Percentiles rank a stretch among this genome's conserved stretches.
phyloP scores from a whole-genome alignment of 2,888 invertebrate species.

The Rhabditoides inermis region DNA sequence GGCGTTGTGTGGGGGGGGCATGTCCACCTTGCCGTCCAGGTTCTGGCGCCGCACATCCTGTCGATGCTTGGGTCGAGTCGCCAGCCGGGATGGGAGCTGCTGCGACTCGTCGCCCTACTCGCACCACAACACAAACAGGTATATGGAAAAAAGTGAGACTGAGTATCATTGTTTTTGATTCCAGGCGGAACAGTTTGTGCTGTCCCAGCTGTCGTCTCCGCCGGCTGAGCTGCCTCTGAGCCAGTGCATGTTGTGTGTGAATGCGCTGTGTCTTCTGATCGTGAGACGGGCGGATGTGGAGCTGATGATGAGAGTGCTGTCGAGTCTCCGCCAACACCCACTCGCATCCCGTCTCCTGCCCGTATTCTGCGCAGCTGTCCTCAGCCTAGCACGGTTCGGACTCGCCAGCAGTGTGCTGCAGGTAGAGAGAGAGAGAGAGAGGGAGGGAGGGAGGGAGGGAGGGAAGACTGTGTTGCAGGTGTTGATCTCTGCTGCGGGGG shows the following conservation, averaged over 20 bases:
- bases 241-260: constrained; percentile 33
- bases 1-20: too few species aligned
- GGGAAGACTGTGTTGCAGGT: too few species aligned
- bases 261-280: constrained; percentile 38
- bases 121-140: constrained; percentile 2
- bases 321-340: constrained; percentile 16
- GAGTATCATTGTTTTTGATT: background rate
- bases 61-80: constrained; percentile 5
- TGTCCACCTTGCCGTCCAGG: too few species aligned
- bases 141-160: background rate
- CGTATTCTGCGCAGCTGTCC: constrained; percentile 31
- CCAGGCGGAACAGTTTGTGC: background rate
- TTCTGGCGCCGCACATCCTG: constrained; percentile 9
- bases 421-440: background rate
- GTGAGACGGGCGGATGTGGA: constrained; percentile 41
- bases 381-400: constrained; percentile 19
- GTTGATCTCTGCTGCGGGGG: too few species aligned
- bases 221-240: constrained; percentile 8
- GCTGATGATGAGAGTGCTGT: constrained; percentile 16
- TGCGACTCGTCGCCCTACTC: constrained; percentile 7
- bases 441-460: too few species aligned
- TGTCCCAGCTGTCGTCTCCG: background rate
- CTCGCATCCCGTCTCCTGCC: constrained; percentile 27
- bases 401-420: constrained; percentile 11
- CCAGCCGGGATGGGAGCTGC: constrained; percentile 4